Evolutionary conservation across 1,140 invertebrate genomes (phyloP).

Genomic region (Chlorops oryzae): DNA sequence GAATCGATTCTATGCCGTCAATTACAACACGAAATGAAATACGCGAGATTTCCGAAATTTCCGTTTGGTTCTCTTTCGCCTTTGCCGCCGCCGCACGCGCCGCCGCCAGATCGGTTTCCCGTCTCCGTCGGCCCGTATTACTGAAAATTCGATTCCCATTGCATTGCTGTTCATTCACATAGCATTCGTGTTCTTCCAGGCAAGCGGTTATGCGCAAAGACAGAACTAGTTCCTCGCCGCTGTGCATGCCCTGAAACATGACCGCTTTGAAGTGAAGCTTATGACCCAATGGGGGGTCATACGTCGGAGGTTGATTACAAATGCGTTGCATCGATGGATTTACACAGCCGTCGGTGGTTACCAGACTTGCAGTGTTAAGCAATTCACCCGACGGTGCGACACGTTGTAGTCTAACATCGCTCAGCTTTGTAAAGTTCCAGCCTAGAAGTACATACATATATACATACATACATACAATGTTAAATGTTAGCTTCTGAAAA

Average conservation of each 20-base stretch:
- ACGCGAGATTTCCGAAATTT: slow-evolving; percentile 31
- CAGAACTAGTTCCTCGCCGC: slow-evolving; percentile 58
- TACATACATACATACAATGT: too few species aligned
- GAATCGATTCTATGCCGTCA: too few species aligned
- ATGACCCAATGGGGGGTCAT: slow-evolving; percentile 40
- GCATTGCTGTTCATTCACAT: slow-evolving; percentile 29
- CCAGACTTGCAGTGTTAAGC: slow-evolving; percentile 49
- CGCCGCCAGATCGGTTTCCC: slow-evolving; percentile 21
- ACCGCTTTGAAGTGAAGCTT: slow-evolving; percentile 55
- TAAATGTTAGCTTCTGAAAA: background rate
- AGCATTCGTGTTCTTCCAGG: slow-evolving; percentile 56
- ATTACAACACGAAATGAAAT: slow-evolving; percentile 34
- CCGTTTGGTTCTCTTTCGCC: slow-evolving; percentile 18
- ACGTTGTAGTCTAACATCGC: slow-evolving; percentile 54
- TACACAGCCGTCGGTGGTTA: slow-evolving; percentile 56
- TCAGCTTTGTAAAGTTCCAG: slow-evolving; percentile 58
- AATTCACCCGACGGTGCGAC: slow-evolving; percentile 37
- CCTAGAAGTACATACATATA: slow-evolving; percentile 46
- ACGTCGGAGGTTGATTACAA: slow-evolving; percentile 52
- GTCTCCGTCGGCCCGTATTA: slow-evolving; percentile 21
- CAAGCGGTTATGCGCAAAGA: slow-evolving; percentile 58
- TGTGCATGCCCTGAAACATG: slow-evolving; percentile 62
- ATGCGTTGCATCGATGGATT: slow-evolving; percentile 54
- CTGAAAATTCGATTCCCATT: slow-evolving; percentile 7
- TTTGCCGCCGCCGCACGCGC: background rate